Percentiles rank a stretch among this genome's conserved stretches.
phyloP scores from a whole-genome alignment of 1,140 invertebrate species.

The Cyphomyrmex costatus region DNA sequence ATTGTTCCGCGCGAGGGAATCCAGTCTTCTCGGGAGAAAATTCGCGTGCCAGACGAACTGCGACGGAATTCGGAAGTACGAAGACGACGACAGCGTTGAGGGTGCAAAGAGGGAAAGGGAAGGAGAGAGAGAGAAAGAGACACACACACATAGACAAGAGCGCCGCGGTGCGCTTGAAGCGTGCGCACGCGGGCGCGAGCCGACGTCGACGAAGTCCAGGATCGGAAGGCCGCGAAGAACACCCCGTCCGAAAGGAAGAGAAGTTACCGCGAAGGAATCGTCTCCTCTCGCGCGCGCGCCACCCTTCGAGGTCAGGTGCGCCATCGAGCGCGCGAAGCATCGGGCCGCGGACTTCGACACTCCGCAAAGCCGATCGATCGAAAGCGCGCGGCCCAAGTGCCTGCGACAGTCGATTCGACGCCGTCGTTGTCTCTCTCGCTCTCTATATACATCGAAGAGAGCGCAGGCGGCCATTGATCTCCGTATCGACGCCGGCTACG shows the following conservation, averaged over 20 bases:
- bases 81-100: background rate
- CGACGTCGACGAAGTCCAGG: conserved; percentile 66
- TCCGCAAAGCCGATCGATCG: conserved; percentile 55
- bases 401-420: conserved; percentile 47
- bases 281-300: conserved; percentile 11
- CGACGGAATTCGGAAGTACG: conserved; percentile 34
- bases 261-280: conserved; percentile 13
- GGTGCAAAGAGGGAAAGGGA: background rate
- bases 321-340: conserved; percentile 40
- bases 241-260: conserved; percentile 13
- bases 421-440: conserved; percentile 39
- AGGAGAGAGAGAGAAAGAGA: background rate
- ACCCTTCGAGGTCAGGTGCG: conserved; percentile 34
- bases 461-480: conserved; percentile 75
- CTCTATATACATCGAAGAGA: background rate
- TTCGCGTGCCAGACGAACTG: conserved; percentile 22
- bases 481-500: conserved; percentile 75
- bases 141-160: background rate
- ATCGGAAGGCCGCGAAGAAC: conserved; percentile 56
- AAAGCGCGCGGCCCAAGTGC: conserved; percentile 21
- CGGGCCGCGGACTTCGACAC: conserved; percentile 42
- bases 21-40: background rate
- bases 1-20: background rate
- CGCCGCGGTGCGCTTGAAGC: conserved; percentile 72
- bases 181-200: conserved; percentile 74